Evolutionary conservation across 2,888 invertebrate species (phyloP), one percentile per base, ranked within the genome.

Genomic region (Autographa gamma): DNA sequence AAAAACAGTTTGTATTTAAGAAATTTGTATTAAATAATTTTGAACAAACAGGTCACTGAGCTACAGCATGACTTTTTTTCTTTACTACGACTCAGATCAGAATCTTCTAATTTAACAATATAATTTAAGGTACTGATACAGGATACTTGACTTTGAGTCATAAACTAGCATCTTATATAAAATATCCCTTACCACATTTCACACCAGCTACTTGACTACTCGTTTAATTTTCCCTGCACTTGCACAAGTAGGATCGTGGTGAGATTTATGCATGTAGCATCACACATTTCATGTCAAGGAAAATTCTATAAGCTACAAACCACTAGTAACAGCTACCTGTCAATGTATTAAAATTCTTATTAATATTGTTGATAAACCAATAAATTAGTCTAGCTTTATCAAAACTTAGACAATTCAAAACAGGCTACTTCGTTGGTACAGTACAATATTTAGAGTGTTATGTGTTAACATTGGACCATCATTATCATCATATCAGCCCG

Each of bases 81-180:
- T 6, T 7, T n/a, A 48, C 48, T 2, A 48, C n/a, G n/a, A n/a
- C 7, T 48, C n/a, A 2, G 16, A 16, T 48, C 48, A 48, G 48
- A 48, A 43, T 48, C 2, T n/a, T 48, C n/a, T 8, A 48, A n/a
- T 48, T n/a, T n/a, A n/a, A 48, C 2, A 16, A 13, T 14, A n/a
- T 0, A 0, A n/a, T n/a, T 16, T 14, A 6, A 38, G 6, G 4
- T 16, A 14, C n/a, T n/a, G n/a, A n/a, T n/a, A n/a, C n/a, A n/a
- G 48, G 16, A 7, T 14, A 16, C 43, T 2, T 16, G 13, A n/a
- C 48, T 48, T 7, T 6, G 48, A 48, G 7, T 48, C 48, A 48
- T 48, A 48, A 48, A 48, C n/a, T n/a, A 48, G n/a, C n/a, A n/a
- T n/a, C 48, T 48, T 48, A 48, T n/a, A 48, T 48, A 48, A n/a